These are phyloP conservation scores for Heliothis peltigera DNA, from an alignment of 2,888 invertebrate genomes.

Conservation along the genomic window DNA sequence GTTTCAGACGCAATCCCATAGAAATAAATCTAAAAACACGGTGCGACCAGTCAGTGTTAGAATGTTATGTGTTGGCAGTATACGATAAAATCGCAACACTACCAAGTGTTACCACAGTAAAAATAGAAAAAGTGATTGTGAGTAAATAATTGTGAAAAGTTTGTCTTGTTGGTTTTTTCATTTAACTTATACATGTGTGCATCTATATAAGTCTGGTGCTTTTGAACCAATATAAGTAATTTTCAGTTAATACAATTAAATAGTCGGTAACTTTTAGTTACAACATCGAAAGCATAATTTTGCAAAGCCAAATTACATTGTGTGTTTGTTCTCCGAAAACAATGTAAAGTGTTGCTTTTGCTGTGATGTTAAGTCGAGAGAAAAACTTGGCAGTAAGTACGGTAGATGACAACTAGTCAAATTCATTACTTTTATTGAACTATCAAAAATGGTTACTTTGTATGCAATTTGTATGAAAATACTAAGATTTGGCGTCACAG, in stretches of 20 bases:
- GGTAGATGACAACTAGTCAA: no score
- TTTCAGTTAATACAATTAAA: conserved; percentile 33
- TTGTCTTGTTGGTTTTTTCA: conserved; percentile 31
- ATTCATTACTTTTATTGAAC: no score
- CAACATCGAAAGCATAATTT: conserved; percentile 73
- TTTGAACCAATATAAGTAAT: conserved; percentile 31
- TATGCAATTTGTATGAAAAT: no score
- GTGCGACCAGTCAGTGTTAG: conserved; percentile 53
- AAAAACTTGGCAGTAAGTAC: conserved; percentile 35
- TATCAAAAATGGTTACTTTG: no score
- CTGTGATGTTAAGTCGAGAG: conserved; percentile 38
- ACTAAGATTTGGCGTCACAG: no score
- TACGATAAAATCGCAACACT: conserved; percentile 50
- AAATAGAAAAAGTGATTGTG: conserved; percentile 44
- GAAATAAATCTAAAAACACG: conserved; percentile 18
- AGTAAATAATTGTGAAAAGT: conserved; percentile 31
- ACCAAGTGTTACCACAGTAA: conserved; percentile 67
- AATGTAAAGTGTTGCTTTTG: conserved; percentile 54
- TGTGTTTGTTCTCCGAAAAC: conserved; percentile 45
- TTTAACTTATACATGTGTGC: conserved; percentile 29
- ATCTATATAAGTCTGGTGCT: conserved; percentile 37
- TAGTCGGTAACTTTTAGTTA: conserved; percentile 60
- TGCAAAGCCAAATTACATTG: conserved; percentile 63
- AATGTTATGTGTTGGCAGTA: conserved; percentile 62
- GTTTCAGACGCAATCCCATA: conserved; percentile 58